phyloP scores from a whole-genome alignment of 2,888 invertebrate genomes.

The Oscheius sp. region DNA sequence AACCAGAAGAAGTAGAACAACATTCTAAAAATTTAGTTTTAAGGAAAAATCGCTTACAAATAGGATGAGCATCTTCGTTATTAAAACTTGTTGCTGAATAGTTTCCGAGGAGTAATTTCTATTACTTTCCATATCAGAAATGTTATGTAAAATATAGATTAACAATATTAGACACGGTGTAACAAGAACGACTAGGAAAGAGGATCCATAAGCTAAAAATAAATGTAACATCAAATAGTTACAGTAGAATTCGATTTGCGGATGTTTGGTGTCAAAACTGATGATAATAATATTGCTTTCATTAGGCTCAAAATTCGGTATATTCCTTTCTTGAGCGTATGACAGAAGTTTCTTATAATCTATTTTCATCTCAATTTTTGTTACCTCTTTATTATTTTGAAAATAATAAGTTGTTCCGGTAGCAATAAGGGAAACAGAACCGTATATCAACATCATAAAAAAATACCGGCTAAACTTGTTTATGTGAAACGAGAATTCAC shows the following conservation, averaged over 20 bases:
- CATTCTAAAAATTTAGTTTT: not conserved
- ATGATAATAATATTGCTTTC: not conserved
- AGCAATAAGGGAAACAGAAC: not conserved
- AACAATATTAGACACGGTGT: not conserved
- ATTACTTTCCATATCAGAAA: not conserved
- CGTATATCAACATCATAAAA: not conserved
- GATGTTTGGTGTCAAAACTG: constrained; percentile 2
- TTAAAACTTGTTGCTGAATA: not conserved
- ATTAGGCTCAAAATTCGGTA: not conserved
- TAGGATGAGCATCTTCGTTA: not conserved
- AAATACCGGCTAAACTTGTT: not conserved
- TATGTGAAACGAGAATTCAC: not conserved
- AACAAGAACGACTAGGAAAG: not conserved
- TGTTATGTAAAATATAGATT: not conserved
- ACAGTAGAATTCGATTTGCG: not conserved
- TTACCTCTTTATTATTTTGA: not conserved
- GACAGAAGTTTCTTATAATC: no score
- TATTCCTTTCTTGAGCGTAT: not conserved
- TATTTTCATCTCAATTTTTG: no score
- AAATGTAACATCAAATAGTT: not conserved
- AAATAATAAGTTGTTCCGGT: not conserved
- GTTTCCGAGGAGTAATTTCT: constrained; percentile 7
- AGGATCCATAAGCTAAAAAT: not conserved
- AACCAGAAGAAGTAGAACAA: not conserved
- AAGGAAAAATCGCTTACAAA: not conserved